Base-by-base conservation (phyloP, 2,888 invertebrate species). In the Trachelus tabidus region DNA sequence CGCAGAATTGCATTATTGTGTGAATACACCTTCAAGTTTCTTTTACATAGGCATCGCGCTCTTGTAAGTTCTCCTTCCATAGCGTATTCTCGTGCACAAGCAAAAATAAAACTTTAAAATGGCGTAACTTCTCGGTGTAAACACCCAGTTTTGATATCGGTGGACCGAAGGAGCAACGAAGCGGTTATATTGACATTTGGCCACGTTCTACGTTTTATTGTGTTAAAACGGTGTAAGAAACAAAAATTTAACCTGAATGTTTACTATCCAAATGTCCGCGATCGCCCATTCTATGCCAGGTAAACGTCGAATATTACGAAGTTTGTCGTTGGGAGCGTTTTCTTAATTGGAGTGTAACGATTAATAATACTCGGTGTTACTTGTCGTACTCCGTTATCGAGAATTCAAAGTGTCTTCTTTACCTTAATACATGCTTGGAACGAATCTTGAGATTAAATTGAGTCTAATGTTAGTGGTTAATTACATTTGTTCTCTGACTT, bases 231-330 rank as follows among this genome's bases (percentile, higher is more conserved):
- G 84, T 85, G 85, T 83, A 81, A 82, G 82, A 82, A 79, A 85
- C 56, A 79, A 78, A 84, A 87, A 86, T 83, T 79, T 82, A 81
- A 88, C 84, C 89, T 90, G 91, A 90, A 91, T 91, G 91, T 91
- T 91, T 89, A 84, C 84, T 82, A 90, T 90, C 87, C 91, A 89
- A 89, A 89, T 90, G 91, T 89, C 90, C 77, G 89, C 91, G 85
- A 90, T 91, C 88, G 89, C 91, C 87, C 91, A 91, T 90, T 91
- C 91, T 89, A 90, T 91, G 90, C 90, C 91, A 91, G 91, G 91
- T 91, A 90, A 87, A 81, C 79, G 80, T 77, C 80, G 79, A 78
- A 34, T 78, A 79, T 78, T 74, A 79, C 79, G 34, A 79, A 81
- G 76, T 83, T 83, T 83, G 81, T 80, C 81, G 79, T 83, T 80